Base-by-base conservation (phyloP, 2,113 vertebrate species). In the Lampris incognitus region DNA sequence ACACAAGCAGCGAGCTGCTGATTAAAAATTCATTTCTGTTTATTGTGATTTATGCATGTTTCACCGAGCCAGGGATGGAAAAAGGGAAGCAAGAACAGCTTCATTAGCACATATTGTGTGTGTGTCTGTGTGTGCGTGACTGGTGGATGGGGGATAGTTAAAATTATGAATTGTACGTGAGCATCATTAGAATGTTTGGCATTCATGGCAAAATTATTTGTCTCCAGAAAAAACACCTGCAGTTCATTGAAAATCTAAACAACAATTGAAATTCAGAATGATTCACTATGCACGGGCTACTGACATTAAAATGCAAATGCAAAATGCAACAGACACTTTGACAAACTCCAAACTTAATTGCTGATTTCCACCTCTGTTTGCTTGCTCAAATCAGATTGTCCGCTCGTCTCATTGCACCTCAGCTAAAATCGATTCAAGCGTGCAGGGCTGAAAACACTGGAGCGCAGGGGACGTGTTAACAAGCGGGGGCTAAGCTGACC, bases 1-100 rank as follows among this genome's bases (percentile, higher is more conserved):
- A 89, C 75, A 71, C 88, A 74, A 79, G 86, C 86, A 73, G 84
- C 66, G 84, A 87, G 78, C 83, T 52, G 82, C 89, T 90, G 87
- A 93, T 93, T 90, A 90, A 91, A 92, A 90, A 92, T 90, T 89
- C 90, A 92, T 93, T 81, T 76, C 81, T 91, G 90, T 92, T 92
- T 91, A 91, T 93, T 91, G 91, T 91, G 88, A 93, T 92, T 91
- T 92, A 92, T 91, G 89, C 89, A 88, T 90, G 90, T 92, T 92
- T 85, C 84, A 85, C 82, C 41, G 85, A 91, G 90, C 89, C 88
- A 90, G 84, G 65, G 67, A 88, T 69, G 59, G 59, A 79, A 79
- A 46, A 63, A 76, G 72, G 87, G 79, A 72, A 70, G 72, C 81
- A 75, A 87, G 85, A 89, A 93, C 89, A 89, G 91, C 91, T 93